Conservation (phyloP, 2,113 vertebrate genomes). For the Marcusenius ussheri region DNA sequence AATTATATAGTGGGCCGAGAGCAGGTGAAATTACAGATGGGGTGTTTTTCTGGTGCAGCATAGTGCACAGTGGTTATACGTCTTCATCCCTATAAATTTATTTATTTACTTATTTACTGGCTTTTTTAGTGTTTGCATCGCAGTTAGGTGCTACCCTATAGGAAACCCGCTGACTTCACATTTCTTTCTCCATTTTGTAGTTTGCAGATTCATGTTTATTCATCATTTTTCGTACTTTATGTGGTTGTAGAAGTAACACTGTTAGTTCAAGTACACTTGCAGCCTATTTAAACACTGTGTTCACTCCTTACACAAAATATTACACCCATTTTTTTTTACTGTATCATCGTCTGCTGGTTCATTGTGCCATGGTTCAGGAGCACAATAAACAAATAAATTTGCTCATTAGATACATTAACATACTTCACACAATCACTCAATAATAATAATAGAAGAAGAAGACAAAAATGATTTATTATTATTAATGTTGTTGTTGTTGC, state of each 20-base stretch:
- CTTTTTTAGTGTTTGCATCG: background rate
- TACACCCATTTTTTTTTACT: background rate
- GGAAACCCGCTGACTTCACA: background rate
- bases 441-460: background rate
- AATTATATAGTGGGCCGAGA: slow-evolving; percentile 55
- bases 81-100: slow-evolving; percentile 14
- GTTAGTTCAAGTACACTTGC: background rate
- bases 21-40: slow-evolving; percentile 50
- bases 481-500: background rate
- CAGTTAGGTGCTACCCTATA: background rate
- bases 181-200: background rate
- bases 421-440: background rate
- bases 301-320: background rate
- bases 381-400: background rate
- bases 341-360: background rate
- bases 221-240: background rate
- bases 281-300: background rate
- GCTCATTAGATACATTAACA: background rate
- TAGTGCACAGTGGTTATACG: slow-evolving; percentile 37
- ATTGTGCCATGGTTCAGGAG: background rate
- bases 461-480: background rate
- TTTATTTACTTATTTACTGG: background rate
- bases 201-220: background rate
- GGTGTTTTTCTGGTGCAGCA: slow-evolving; percentile 29
- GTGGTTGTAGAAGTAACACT: background rate